Evolutionary conservation across 2,113 vertebrate genomes (phyloP), one percentile per base, ranked within the genome.

Genomic region (Marcusenius ussheri): DNA sequence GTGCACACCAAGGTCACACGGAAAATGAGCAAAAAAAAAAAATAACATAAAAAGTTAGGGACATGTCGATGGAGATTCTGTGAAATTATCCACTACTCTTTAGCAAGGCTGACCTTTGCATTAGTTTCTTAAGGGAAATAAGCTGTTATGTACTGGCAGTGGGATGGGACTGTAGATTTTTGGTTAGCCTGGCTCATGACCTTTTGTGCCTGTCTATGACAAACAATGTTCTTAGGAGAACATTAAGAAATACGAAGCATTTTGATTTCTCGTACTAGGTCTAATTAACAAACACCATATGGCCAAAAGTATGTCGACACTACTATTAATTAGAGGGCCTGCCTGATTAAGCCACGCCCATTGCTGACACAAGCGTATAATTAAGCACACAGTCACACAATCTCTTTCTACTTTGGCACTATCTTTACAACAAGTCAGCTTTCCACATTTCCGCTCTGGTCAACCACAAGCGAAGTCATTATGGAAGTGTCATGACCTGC

Each of bases 81-180:
- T 58, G 50, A 10, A 84, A 89, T 89, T 83, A 84, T 62, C 77
- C 62, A 58, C 80, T 62, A 45, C 80, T 35, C 58, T 89, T 84
- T 84, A 85, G 51, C 53, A n/a, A 84, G 80, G 35, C 24, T 89
- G 77, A 89, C 77, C 51, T 46, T 84, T 84, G 80, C 31, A 19
- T 56, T 58, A 7, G 24, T 50, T 83, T 89, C 89, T 84, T 46
- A 15, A 35, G 89, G 89, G 89, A 89, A 85, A 84, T 31, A 56
- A 27, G 8, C 15, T 56, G 89, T 42, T 56, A 53, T 42, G 35
- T 53, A 1, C 5, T 50, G 17, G 49, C 35, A 17, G 77, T 27
- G 80, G 19, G 19, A 7, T 8, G 42, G 21, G n/a, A 17, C 15
- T 35, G 50, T 19, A 6, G 35, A n/a, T 19, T 53, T 83, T 39